Evolutionary conservation across 30 jellyfish, hydroid and myxozoan species (phyloP).

Genomic region (Haliclystus octoradiatus): DNA sequence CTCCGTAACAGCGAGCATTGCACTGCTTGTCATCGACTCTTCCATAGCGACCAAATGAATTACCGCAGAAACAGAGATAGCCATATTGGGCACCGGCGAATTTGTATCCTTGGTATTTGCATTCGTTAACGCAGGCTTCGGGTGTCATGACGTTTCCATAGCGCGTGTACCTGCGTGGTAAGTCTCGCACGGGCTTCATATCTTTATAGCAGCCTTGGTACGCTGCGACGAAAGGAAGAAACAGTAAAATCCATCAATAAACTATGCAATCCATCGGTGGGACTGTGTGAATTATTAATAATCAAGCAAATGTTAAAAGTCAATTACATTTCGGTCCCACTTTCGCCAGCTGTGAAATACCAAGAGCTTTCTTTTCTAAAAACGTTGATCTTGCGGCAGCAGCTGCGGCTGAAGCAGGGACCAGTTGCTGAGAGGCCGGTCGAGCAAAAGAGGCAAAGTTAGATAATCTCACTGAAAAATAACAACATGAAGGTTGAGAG

Average conservation of each 20-base stretch:
- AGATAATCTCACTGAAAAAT: no score
- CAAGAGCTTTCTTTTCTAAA: not conserved
- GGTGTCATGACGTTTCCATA: constrained; percentile 64
- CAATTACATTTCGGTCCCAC: not conserved
- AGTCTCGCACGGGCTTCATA: constrained; percentile 78
- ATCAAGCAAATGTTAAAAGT: no score
- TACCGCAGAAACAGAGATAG: constrained; percentile 89
- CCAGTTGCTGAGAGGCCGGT: not conserved
- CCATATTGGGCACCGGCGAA: constrained; percentile 92
- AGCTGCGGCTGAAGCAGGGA: not conserved
- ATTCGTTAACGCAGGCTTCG: constrained; percentile 84
- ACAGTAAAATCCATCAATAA: not conserved
- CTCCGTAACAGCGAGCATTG: constrained; percentile 71
- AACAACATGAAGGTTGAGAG: no score
- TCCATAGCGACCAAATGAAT: constrained; percentile 89
- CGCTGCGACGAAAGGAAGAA: constrained; percentile 10
- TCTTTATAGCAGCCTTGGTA: constrained; percentile 84
- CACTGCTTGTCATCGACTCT: constrained; percentile 57
- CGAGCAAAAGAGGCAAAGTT: not conserved
- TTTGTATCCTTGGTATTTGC: constrained; percentile 79
- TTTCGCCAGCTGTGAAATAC: not conserved
- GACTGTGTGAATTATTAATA: no score
- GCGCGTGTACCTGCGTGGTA: constrained; percentile 81
- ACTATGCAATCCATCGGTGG: no score
- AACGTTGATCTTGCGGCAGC: constrained; percentile 1